Conservation (phyloP, 2,113 vertebrate species). For the Zapornia atra region DNA sequence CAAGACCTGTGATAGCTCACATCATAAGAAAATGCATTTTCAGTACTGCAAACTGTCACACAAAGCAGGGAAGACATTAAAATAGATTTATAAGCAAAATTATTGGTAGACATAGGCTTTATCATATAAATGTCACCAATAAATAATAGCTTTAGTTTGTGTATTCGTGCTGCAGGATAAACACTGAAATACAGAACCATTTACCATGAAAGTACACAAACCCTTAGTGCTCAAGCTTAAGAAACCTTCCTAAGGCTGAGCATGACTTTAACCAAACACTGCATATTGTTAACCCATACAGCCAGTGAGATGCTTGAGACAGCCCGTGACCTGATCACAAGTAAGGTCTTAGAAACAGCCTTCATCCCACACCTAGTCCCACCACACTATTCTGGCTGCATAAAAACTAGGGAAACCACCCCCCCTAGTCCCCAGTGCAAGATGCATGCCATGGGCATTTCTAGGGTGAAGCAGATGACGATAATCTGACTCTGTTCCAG, state of each 20-base stretch:
- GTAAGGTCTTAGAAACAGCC: neutral
- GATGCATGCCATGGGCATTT: neutral
- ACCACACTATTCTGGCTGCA: neutral
- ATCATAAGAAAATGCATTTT: neutral
- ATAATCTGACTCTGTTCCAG: neutral
- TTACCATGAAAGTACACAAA: neutral
- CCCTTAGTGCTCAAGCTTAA: neutral
- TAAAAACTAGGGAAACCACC: neutral
- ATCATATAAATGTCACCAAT: slow-evolving; percentile 40
- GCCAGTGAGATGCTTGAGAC: neutral
- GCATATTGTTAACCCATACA: neutral
- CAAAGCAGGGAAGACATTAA: slow-evolving; percentile 12
- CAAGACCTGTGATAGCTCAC: neutral
- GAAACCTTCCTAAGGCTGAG: neutral
- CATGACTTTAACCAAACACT: neutral
- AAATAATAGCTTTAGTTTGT: slow-evolving; percentile 36
- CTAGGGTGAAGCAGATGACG: neutral
- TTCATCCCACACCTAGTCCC: neutral
- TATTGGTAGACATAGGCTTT: slow-evolving; percentile 25
- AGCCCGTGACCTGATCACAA: neutral
- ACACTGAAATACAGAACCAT: neutral
- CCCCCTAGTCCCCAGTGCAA: neutral
- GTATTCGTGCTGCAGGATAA: neutral
- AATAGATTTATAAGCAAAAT: slow-evolving; percentile 59
- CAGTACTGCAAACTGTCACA: neutral